Base-by-base conservation (phyloP, 2,888 invertebrate species). In the Platerodrilus igneus region DNA sequence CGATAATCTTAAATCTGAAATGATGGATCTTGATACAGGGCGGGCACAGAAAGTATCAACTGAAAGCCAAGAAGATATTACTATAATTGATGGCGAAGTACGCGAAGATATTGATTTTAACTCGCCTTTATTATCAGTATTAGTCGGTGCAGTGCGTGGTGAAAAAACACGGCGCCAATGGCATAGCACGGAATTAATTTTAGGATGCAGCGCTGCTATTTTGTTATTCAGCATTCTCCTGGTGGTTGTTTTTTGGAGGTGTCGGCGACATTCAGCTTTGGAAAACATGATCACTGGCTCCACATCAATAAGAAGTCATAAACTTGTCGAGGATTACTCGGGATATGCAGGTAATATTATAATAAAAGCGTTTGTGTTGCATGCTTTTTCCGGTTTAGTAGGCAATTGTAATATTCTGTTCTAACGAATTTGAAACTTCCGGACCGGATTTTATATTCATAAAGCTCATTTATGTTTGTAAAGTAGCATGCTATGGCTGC, bases 11-110 rank as follows among this genome's bases (percentile, higher is more conserved):
- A 74, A 75, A 60, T 79, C 79, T 3, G 77, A 79, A 60, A 78
- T 77, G 58, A 77, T 79, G 77, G 78, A 78, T 41, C 70, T 79
- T 51, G 78, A 79, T 50, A 79, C 79, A 1, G 77, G 77, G 43
- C 70, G 77, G 36, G 79, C 79, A 34, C 77, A 77, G 59, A 75
- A 76, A 40, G 79, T 79, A 32, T 78, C 78, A 5, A 79, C 79
- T 2, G 78, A 79, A 58, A 77, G 77, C 54, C 76, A 77, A 41
- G 77, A 77, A 61, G 78, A 78, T 54, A 71, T 78, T 23, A 66
- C 62, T 33, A 73, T 77, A 56, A 73, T 76, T 21, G 62, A 63
- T 7, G 61, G 62, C 3, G 59, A 60, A 15, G 53, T 56, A 13
- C 52, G 59, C 2, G 64, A 67, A 42, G 62, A 64, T 13, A 62